A percentile compares a stretch with the other conserved stretches of the same genome.
Conservation (phyloP, 2,797 vertebrate genomes). For the Hippopotamyrus pictus region DNA sequence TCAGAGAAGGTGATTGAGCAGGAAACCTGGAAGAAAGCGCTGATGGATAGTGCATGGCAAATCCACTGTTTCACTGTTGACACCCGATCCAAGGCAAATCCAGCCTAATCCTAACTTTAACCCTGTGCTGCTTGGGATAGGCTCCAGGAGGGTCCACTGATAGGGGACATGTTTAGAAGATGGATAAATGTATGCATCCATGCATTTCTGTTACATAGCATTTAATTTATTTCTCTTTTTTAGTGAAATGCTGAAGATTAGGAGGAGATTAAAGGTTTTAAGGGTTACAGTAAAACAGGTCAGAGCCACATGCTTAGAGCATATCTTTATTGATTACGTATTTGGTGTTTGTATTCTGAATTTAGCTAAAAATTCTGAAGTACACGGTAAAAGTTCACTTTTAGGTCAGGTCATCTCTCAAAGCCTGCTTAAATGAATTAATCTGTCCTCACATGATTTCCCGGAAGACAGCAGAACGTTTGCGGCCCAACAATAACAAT, state of each 20-base stretch:
- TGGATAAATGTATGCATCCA: neutral
- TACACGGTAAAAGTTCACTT: neutral
- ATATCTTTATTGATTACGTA: neutral
- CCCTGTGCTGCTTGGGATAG: neutral
- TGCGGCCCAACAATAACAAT: neutral
- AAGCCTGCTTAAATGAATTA: slow-evolving; percentile 1
- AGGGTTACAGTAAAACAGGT: neutral
- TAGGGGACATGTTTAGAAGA: neutral
- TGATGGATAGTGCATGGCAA: neutral
- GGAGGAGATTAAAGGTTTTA: neutral
- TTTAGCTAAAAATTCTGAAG: neutral
- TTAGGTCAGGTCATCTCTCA: neutral
- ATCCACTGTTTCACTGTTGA: neutral
- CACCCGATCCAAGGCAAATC: neutral
- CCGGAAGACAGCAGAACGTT: neutral
- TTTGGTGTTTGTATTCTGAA: neutral
- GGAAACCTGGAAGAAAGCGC: neutral
- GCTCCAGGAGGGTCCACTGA: neutral
- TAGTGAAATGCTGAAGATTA: neutral
- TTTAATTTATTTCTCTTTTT: neutral
- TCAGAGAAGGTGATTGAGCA: neutral
- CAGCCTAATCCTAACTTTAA: neutral
- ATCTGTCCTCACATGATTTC: neutral
- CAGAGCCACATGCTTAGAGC: neutral
- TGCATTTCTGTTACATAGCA: neutral